These are phyloP conservation scores for Henicopernis longicauda DNA, from an alignment of 2,113 vertebrate species.

Conservation along the genomic window DNA sequence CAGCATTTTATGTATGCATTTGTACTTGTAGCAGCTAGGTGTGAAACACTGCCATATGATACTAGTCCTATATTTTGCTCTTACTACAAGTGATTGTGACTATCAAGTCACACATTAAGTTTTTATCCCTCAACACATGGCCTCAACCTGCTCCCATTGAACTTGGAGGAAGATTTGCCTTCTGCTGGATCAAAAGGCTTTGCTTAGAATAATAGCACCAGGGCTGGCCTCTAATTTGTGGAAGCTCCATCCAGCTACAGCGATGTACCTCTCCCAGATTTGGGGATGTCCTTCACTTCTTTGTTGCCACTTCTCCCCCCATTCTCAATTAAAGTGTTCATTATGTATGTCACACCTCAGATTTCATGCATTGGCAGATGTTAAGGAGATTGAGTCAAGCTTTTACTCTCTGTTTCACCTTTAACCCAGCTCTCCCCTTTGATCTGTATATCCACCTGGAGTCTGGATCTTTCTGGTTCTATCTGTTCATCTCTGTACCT, in stretches of 20 bases:
- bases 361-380: neutral
- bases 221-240: neutral
- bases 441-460: neutral
- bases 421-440: neutral
- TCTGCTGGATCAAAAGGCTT: neutral
- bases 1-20: neutral
- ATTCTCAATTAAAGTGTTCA: neutral
- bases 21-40: neutral
- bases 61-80: neutral
- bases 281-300: neutral
- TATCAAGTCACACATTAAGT: neutral
- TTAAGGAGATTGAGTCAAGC: neutral
- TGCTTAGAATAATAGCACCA: neutral
- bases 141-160: neutral
- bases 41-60: neutral
- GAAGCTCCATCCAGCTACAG: neutral
- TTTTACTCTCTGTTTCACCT: neutral
- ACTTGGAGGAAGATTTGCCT: neutral
- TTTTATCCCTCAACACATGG: neutral
- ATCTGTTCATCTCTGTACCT: neutral
- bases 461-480: neutral
- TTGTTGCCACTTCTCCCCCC: neutral
- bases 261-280: neutral
- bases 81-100: neutral
- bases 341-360: neutral